Base-by-base conservation (phyloP, 2,113 vertebrate species). In the Trinectes maculatus region DNA sequence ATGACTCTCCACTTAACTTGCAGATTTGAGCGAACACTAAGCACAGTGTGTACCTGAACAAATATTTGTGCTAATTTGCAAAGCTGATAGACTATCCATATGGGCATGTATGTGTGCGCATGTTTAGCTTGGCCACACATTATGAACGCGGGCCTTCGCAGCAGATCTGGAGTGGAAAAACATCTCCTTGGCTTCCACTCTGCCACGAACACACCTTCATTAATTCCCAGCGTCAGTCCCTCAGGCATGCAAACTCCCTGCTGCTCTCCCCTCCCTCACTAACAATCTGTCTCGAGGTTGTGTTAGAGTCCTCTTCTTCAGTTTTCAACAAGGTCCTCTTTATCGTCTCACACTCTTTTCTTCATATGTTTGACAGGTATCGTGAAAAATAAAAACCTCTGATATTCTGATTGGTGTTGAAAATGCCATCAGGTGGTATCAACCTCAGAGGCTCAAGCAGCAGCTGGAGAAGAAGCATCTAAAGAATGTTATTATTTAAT, bases 81-180 rank as follows among this genome's bases (percentile, higher is more conserved):
- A 21, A 71, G 67, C 56, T 67, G 83, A 86, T 86, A 73, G 69
- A 77, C 64, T 71, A 87, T 82, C 86, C 31, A 40, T 21, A 26
- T 54, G 42, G 61, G 67, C 25, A 62, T 73, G 57, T 46, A 36
- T 74, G 84, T 64, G 74, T 71, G 69, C 70, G 64, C 25, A 6
- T 90, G 78, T 83, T 79, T 85, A 33, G 44, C 69, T 85, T 85
- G 86, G 84, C 85, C 60, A 57, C n/a, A 8, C 18, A 33, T 74
- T 52, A 80, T 79, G 54, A 87, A 87, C 69, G 74, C 79, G 80
- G 80, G 80, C 80, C 85, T 89, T 86, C 80, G 78, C 54, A n/a
- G 64, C 12, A 72, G 79, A 88, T 85, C 70, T 71, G 39, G 67
- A 73, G 79, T 77, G 80, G 66, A 87, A 85, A 87, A 90, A 71